These are phyloP conservation scores for Microctenopoma stevenorrisi DNA, from an alignment of 2,797 vertebrate species.

Conservation along the genomic window DNA sequence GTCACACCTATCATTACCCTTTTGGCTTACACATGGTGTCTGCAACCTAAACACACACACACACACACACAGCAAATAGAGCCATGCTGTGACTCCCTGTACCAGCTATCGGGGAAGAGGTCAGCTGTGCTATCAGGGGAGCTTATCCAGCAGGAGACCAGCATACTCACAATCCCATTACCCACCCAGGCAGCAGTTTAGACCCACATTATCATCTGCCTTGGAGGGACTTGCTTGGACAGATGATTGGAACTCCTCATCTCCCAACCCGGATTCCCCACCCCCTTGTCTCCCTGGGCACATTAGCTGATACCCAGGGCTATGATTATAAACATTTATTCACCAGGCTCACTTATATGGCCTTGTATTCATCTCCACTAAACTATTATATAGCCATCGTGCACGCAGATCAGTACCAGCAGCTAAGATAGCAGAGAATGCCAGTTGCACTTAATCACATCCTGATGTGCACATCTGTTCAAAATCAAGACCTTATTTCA, in stretches of 20 bases:
- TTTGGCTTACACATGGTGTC: conserved; percentile 18
- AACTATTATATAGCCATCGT: conserved; percentile 45
- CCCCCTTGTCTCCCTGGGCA: conserved; percentile 57
- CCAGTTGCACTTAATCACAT: conserved; percentile 49
- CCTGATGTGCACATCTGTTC: conserved; percentile 60
- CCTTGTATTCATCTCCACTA: conserved; percentile 54
- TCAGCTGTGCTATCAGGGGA: conserved; percentile 62
- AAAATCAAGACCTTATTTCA: conserved; percentile 41
- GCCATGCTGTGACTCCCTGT: conserved; percentile 28
- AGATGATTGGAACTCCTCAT: conserved; percentile 66
- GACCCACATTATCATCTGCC: conserved; percentile 73
- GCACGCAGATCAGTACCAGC: conserved; percentile 39
- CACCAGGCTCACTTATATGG: conserved; percentile 59
- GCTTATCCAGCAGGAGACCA: conserved; percentile 66
- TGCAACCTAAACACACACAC: conserved; percentile 23
- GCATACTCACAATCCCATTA: conserved; percentile 73
- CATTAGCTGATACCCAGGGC: conserved; percentile 74
- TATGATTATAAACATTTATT: conserved; percentile 82
- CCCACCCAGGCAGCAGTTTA: conserved; percentile 75
- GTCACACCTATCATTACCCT: neutral
- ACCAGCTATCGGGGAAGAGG: conserved; percentile 52
- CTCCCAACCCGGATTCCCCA: conserved; percentile 18
- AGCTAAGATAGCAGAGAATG: conserved; percentile 27
- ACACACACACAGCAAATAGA: conserved; percentile 9
- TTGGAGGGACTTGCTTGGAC: conserved; percentile 62